Conservation (phyloP, 2,113 vertebrate species). For the Malurus elegans region DNA sequence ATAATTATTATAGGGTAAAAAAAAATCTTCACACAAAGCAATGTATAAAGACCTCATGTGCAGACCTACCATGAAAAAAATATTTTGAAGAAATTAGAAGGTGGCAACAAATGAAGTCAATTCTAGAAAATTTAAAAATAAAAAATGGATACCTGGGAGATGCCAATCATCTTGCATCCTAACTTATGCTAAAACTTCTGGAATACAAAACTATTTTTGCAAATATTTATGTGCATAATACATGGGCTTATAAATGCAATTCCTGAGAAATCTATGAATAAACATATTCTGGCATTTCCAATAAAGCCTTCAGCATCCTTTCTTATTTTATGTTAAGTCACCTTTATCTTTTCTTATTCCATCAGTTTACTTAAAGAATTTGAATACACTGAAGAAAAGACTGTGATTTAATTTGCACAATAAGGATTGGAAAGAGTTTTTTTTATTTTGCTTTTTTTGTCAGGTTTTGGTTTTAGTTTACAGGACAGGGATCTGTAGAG, state of each 20-base stretch:
- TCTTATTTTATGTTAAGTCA: not conserved
- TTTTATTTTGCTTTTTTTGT: not conserved
- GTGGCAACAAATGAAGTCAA: not conserved
- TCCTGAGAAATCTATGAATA: conserved; percentile 3
- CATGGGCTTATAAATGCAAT: not conserved
- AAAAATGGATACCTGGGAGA: not conserved
- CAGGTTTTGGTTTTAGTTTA: not conserved
- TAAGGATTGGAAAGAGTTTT: not conserved
- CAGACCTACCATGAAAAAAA: not conserved
- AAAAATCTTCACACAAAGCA: not conserved
- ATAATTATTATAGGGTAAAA: not conserved
- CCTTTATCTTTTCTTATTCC: not conserved
- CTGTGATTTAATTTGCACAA: not conserved
- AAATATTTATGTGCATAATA: not conserved
- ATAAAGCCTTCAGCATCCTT: not conserved
- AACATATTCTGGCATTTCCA: conserved; percentile 8
- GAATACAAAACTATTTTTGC: not conserved
- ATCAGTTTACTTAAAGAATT: not conserved
- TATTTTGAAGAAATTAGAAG: not conserved
- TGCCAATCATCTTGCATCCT: not conserved
- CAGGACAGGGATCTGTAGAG: not conserved
- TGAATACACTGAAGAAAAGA: not conserved
- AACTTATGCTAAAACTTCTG: not conserved
- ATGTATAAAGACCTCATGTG: not conserved
- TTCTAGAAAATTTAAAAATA: not conserved